Evolutionary conservation across 64 coral and sea anemone species (phyloP).

Genomic region (Anthopleura sola): DNA sequence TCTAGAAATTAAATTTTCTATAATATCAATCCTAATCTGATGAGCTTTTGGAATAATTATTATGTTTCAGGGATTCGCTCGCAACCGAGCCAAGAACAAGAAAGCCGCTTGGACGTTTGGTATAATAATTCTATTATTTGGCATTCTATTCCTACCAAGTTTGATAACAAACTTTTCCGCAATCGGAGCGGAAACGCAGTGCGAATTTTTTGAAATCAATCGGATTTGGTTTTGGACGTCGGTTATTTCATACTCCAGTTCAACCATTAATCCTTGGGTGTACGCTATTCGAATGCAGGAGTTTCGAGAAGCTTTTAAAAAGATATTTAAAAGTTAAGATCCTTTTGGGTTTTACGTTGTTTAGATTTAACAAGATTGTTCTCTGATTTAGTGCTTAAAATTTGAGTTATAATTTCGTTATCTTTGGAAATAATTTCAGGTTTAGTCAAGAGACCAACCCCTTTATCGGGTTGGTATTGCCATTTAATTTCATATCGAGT

Average conservation of each 20-base stretch:
- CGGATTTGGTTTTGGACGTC: constrained; percentile 73
- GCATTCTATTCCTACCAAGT: constrained; percentile 55
- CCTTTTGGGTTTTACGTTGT: too few relatives aligned
- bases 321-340: constrained; percentile 17
- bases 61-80: not conserved
- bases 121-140: constrained; percentile 60
- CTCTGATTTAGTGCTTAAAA: too few relatives aligned
- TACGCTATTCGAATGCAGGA: constrained; percentile 61
- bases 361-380: too few relatives aligned
- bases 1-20: too few relatives aligned
- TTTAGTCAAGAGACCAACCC: too few relatives aligned
- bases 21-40: too few relatives aligned
- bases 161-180: constrained; percentile 50
- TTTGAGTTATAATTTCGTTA: too few relatives aligned
- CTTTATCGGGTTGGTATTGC: too few relatives aligned
- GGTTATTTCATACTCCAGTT: constrained; percentile 43
- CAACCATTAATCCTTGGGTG: constrained; percentile 71
- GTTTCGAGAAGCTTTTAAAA: constrained; percentile 62
- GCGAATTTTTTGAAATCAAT: constrained; percentile 37
- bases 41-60: too few relatives aligned
- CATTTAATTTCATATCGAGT: too few relatives aligned
- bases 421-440: too few relatives aligned
- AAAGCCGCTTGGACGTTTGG: constrained; percentile 79
- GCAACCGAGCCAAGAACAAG: constrained; percentile 22
- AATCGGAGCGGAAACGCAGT: constrained; percentile 30